Conservation (phyloP, 2,888 invertebrate species). For the Sturmia bella region DNA sequence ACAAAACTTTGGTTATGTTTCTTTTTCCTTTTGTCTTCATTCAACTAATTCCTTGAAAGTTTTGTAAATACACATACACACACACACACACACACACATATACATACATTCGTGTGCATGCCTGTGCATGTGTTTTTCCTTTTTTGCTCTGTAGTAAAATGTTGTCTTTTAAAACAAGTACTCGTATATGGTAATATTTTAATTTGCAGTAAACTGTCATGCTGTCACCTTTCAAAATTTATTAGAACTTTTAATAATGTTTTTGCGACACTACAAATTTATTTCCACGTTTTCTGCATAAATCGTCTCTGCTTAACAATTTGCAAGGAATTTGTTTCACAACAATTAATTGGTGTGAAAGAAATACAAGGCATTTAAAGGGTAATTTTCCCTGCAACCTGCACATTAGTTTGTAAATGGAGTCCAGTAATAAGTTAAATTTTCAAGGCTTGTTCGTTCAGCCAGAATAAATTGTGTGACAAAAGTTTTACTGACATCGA, state of each 20-base stretch:
- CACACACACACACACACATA: too few species aligned
- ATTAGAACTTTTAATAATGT: slow-evolving; percentile 27
- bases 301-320: slow-evolving; percentile 33
- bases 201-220: slow-evolving; percentile 43
- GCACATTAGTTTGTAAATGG: too few species aligned
- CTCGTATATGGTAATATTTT: slow-evolving; percentile 5
- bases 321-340: slow-evolving; percentile 46
- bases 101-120: too few species aligned
- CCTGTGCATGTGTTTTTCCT: too few species aligned
- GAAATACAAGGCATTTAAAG: neutral
- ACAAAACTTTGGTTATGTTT: neutral
- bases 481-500: too few species aligned
- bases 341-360: neutral
- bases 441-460: too few species aligned
- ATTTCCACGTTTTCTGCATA: neutral
- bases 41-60: slow-evolving; percentile 10
- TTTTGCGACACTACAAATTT: slow-evolving; percentile 32
- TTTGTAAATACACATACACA: neutral
- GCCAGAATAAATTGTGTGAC: too few species aligned
- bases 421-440: too few species aligned
- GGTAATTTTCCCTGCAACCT: slow-evolving; percentile 2
- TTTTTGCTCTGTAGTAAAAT: neutral
- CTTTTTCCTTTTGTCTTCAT: neutral
- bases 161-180: neutral
- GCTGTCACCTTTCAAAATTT: slow-evolving; percentile 53